Evolutionary conservation across 2,113 vertebrate species (phyloP).

Genomic region (Sakesphorus luctuosus): DNA sequence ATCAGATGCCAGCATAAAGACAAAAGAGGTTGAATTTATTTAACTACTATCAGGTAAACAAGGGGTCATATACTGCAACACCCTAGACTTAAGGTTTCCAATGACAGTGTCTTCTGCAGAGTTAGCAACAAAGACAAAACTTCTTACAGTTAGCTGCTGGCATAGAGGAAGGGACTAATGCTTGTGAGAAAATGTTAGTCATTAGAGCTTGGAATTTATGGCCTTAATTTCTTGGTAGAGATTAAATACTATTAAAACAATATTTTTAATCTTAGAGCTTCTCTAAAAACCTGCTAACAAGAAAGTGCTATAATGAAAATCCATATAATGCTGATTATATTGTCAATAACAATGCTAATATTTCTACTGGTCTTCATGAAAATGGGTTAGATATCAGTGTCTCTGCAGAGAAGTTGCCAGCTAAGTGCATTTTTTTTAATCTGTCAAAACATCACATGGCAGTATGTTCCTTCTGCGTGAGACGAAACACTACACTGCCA

Average conservation of each 20-base stretch:
- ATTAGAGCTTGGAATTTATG: background rate
- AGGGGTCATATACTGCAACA: background rate
- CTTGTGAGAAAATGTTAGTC: background rate
- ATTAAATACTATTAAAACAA: background rate
- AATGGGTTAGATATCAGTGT: background rate
- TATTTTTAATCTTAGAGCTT: constrained; percentile 13
- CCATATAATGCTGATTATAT: background rate
- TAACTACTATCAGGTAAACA: background rate
- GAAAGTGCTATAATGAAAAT: constrained; percentile 50
- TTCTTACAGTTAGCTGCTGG: background rate
- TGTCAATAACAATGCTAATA: constrained; percentile 40
- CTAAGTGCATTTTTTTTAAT: constrained; percentile 30
- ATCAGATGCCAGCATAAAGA: background rate
- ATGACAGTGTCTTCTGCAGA: background rate
- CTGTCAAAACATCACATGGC: background rate
- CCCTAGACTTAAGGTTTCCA: background rate
- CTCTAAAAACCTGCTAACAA: constrained; percentile 7
- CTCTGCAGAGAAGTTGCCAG: constrained; percentile 13
- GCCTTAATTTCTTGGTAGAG: constrained; percentile 5
- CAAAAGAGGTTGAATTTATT: background rate
- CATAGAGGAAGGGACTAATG: background rate
- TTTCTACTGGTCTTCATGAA: constrained; percentile 40
- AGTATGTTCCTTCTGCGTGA: constrained; percentile 12
- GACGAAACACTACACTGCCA: constrained; percentile 24
- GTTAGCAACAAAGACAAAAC: background rate